These are phyloP conservation scores for Tichodroma muraria DNA, from an alignment of 2,113 vertebrate species.

Conservation along the genomic window DNA sequence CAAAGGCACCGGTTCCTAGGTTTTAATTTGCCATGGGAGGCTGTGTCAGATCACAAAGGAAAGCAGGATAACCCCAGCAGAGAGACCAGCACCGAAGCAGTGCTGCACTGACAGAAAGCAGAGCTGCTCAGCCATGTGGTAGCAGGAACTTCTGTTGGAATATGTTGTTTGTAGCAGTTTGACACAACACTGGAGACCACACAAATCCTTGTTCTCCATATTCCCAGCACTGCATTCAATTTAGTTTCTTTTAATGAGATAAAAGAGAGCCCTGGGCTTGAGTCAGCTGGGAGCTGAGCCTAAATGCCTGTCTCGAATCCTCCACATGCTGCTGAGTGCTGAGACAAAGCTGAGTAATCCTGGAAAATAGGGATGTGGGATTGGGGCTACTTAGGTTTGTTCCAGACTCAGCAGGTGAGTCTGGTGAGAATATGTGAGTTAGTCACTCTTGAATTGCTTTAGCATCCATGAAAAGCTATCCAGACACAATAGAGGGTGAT, in stretches of 20 bases:
- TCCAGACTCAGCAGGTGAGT: neutral
- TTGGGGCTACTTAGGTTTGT: neutral
- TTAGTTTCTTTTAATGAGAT: neutral
- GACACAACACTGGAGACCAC: neutral
- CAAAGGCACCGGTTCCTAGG: neutral
- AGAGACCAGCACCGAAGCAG: neutral
- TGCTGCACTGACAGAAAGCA: neutral
- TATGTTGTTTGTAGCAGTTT: neutral
- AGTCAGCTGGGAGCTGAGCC: neutral
- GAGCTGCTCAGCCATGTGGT: neutral
- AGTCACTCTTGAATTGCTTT: neutral
- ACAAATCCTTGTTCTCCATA: neutral
- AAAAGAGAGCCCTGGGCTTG: neutral
- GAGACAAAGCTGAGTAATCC: neutral
- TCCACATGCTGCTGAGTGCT: neutral
- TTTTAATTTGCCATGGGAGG: neutral
- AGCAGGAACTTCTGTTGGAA: neutral
- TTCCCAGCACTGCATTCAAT: neutral
- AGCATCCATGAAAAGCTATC: neutral
- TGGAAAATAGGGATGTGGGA: neutral
- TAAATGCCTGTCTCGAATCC: neutral
- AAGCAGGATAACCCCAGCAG: neutral
- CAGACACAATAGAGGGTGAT: neutral
- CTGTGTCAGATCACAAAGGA: neutral
- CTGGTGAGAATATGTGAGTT: neutral